Percentiles rank a stretch among this genome's conserved stretches.
phyloP scores from a whole-genome alignment of 2,888 invertebrate species.

The Meghimatium bilineatum region DNA sequence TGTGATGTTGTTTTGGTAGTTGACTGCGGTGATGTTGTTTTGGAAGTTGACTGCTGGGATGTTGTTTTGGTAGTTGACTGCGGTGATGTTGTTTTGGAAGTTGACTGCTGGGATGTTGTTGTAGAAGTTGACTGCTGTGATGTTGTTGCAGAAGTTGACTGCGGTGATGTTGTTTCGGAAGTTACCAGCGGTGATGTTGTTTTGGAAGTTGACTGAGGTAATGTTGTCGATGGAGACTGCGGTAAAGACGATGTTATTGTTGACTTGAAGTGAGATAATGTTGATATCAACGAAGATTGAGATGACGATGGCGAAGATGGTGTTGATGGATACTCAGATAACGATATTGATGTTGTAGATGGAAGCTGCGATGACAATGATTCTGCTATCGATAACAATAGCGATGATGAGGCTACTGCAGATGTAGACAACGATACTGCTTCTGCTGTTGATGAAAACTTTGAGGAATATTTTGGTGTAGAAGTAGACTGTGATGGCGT shows the following conservation, averaged over 20 bases:
- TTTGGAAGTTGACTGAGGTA: neutral
- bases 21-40: neutral
- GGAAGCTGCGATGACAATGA: no score
- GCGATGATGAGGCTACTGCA: no score
- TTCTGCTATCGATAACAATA: neutral
- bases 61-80: neutral
- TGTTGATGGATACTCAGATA: neutral
- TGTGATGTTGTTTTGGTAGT: no score
- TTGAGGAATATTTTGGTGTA: neutral
- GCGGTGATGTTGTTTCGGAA: neutral
- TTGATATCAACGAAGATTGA: no score
- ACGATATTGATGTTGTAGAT: neutral
- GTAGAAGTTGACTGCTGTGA: neutral
- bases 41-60: no score
- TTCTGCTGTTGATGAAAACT: neutral
- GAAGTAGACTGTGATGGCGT: neutral
- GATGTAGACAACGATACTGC: neutral
- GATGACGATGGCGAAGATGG: no score
- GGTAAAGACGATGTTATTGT: no score
- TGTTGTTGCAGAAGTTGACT: neutral
- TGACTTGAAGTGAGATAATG: no score
- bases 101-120: neutral
- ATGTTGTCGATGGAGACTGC: neutral
- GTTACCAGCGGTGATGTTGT: neutral
- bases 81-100: neutral